Base-by-base conservation (phyloP, 2,113 vertebrate species). In the Tinamus guttatus region DNA sequence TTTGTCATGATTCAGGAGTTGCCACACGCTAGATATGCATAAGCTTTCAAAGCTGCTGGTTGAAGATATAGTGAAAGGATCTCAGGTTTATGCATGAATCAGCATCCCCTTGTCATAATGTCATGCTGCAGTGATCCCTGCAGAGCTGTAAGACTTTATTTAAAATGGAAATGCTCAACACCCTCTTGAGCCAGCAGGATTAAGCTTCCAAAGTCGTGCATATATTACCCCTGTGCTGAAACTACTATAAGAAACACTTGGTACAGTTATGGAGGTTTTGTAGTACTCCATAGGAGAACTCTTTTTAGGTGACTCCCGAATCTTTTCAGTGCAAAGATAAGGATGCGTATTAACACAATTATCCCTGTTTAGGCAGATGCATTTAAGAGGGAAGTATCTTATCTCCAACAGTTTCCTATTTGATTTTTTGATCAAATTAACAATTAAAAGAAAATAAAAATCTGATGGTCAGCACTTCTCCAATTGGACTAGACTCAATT, bases 11-110 rank as follows among this genome's bases (percentile, higher is more conserved):
- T 71, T 82, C 67, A 81, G 73, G 68, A 52, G 80, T 75, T 74
- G 60, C 54, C 80, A 83, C 63, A 58, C 14, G 67, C 32, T 49
- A 85, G 40, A 82, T 91, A 91, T 81, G 90, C 69, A 87, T 34
- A 73, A 56, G 65, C 62, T 93, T 95, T 92, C 64, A 77, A 80
- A 83, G 83, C 80, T 94, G 51, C 78, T 89, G 59, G 60, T 83
- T 88, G 86, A 91, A 93, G 52, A 93, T 58, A 92, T 73, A 83
- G 89, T 25, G 58, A 85, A 85, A 95, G 67, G 63, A 92, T 84
- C 70, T 92, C 83, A 94, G 85, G 54, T 95, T 88, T 97, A 92
- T 85, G 89, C 94, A 97, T 98, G 96, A 98, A 98, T 98, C 97
- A 97, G 96, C 96, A 96, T 85, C 87, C 80, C 89, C 63, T 87